A percentile compares a stretch with the other conserved stretches of the same genome.
These are phyloP conservation scores for Panopea generosa DNA, from an alignment of 2,888 invertebrate genomes.

Conservation along the genomic window DNA sequence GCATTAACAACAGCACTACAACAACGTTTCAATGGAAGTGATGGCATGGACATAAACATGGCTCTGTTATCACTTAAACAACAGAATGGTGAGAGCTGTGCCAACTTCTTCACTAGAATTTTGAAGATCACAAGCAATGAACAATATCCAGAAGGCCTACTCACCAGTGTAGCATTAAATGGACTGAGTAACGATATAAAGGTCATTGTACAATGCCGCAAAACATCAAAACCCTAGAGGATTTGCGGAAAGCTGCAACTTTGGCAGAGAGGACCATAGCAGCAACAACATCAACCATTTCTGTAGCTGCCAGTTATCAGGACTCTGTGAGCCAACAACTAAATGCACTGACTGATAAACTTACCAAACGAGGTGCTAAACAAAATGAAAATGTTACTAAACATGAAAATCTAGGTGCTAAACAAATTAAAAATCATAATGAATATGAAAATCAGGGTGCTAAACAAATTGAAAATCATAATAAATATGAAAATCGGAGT, in stretches of 20 bases:
- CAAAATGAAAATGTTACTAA: too few species aligned
- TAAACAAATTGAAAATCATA: background rate
- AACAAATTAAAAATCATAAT: too few species aligned
- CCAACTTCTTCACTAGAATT: conserved; percentile 18
- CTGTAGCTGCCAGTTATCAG: background rate
- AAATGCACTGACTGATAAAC: too few species aligned
- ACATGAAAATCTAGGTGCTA: too few species aligned
- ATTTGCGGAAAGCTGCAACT: conserved; percentile 9
- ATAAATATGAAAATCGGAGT: too few species aligned
- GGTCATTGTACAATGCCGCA: conserved; percentile 35
- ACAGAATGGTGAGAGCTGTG: too few species aligned
- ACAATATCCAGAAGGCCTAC: conserved; percentile 14
- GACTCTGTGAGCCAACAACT: too few species aligned
- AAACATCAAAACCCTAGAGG: conserved; percentile 15
- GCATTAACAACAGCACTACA: background rate
- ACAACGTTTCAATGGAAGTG: too few species aligned
- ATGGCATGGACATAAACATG: background rate
- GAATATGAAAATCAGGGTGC: too few species aligned
- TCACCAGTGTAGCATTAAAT: too few species aligned
- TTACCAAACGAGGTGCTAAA: too few species aligned
- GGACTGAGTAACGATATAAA: conserved; percentile 3
- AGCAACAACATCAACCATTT: background rate
- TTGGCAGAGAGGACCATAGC: too few species aligned
- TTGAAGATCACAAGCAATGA: background rate
- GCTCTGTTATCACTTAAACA: conserved; percentile 6